Conservation (phyloP, 2,797 vertebrate species). For the Spea hammondii region DNA sequence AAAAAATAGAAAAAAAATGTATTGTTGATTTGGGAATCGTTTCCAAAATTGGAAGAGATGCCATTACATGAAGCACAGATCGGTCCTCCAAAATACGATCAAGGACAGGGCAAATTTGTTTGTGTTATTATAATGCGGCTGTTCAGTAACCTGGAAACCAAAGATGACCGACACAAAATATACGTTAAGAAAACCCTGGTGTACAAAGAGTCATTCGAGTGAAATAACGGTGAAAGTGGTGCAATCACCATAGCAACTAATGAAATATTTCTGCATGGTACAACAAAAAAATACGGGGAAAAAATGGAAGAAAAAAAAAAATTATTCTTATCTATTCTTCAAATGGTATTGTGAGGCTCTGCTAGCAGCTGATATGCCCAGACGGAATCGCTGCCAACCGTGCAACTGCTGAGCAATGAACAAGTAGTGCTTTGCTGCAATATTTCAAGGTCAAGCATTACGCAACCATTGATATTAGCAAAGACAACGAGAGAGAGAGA, state of each 20-base stretch:
- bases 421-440: slow-evolving; percentile 40
- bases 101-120: not conserved
- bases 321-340: slow-evolving; percentile 6
- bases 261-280: too few species aligned
- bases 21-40: too few species aligned
- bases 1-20: too few species aligned
- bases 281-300: too few species aligned
- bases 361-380: slow-evolving; percentile 36
- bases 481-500: not conserved
- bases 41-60: too few species aligned
- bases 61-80: not conserved
- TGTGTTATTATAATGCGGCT: not conserved
- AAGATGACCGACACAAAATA: too few species aligned
- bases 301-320: slow-evolving; percentile 17
- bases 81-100: not conserved
- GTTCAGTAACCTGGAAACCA: too few species aligned
- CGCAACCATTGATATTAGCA: slow-evolving; percentile 28
- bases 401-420: slow-evolving; percentile 28
- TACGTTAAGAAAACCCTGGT: too few species aligned
- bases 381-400: slow-evolving; percentile 12
- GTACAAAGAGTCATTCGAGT: too few species aligned
- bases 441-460: slow-evolving; percentile 48
- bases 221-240: too few species aligned
- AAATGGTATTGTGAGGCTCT: not conserved
- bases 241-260: too few species aligned